Evolutionary conservation across 2,113 vertebrate genomes (phyloP).

Genomic region (Cyphomyrus discorhynchus): DNA sequence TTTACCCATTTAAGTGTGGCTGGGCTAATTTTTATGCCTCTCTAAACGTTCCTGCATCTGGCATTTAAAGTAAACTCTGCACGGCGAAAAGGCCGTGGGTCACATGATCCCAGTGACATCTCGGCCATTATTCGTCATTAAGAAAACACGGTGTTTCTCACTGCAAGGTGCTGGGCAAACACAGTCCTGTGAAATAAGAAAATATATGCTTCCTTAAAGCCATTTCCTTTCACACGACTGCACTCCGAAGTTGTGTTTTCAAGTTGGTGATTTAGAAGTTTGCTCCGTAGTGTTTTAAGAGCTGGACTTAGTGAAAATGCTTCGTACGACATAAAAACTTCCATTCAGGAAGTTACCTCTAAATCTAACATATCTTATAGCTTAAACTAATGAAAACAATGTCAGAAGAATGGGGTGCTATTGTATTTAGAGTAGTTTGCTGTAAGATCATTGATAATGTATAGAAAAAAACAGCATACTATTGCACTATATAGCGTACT

Average conservation of each 20-base stretch:
- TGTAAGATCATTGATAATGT: neutral
- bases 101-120: constrained; percentile 42
- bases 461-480: neutral
- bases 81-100: constrained; percentile 23
- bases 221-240: constrained; percentile 39
- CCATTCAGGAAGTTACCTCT: constrained; percentile 1
- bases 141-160: constrained; percentile 50
- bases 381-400: neutral
- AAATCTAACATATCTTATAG: neutral
- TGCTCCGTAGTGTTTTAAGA: neutral
- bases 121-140: constrained; percentile 47
- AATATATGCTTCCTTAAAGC: constrained; percentile 37
- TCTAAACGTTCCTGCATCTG: constrained; percentile 36
- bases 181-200: constrained; percentile 44
- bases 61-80: constrained; percentile 32
- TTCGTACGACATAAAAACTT: neutral
- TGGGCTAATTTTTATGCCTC: constrained; percentile 23
- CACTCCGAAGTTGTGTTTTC: constrained; percentile 15
- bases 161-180: constrained; percentile 56
- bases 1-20: constrained; percentile 16
- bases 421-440: neutral
- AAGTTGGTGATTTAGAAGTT: constrained; percentile 10
- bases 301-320: constrained; percentile 1
- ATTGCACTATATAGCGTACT: neutral
- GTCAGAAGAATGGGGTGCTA: neutral